Base-by-base conservation (phyloP, 2,113 vertebrate genomes). In the Chaenogobius annularis region DNA sequence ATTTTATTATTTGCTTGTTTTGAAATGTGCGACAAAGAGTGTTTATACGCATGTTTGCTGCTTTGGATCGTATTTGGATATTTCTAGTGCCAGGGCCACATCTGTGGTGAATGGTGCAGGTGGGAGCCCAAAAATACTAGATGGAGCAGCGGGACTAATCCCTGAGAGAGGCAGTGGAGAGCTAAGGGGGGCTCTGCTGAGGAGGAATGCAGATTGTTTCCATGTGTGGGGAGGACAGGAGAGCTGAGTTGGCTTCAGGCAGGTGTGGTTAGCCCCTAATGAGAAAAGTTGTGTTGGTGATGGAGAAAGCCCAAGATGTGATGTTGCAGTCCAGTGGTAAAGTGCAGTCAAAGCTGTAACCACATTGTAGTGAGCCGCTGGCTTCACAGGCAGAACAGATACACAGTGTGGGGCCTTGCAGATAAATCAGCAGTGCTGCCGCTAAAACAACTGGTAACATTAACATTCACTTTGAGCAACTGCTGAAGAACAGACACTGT, bases 191-290 rank as follows among this genome's bases (percentile, higher is more conserved):
- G 81, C 77, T 70, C 78, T 70, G 79, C 78, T 10, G 79, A 80
- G 74, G 84, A 90, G 86, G 86, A 85, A 86, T 89, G 87, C 81
- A 91, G 86, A 93, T 92, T 89, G 89, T 83, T 92, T 93, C 91
- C 91, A 93, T 93, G 88, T 92, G 91, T 86, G 79, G 73, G 81
- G 83, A 87, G 87, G 81, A 87, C 82, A 83, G 87, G 78, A 75
- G 82, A 83, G 83, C 81, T 37, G 86, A 83, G 80, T 83, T 88
- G 89, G 88, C 90, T 89, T 87, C 84, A 84, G 88, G 88, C 89
- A 91, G 88, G 89, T 91, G 91, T 77, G 90, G 90, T 91, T 90
- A 89, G 88, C 82, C 88, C 90, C 88, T 91, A 91, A 90, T 91
- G 92, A 92, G 89, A 90, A 90, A 91, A 89, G 87, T 91, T 89